Base-by-base conservation (phyloP, 2,797 vertebrate species). In the Sitta carolinensis region DNA sequence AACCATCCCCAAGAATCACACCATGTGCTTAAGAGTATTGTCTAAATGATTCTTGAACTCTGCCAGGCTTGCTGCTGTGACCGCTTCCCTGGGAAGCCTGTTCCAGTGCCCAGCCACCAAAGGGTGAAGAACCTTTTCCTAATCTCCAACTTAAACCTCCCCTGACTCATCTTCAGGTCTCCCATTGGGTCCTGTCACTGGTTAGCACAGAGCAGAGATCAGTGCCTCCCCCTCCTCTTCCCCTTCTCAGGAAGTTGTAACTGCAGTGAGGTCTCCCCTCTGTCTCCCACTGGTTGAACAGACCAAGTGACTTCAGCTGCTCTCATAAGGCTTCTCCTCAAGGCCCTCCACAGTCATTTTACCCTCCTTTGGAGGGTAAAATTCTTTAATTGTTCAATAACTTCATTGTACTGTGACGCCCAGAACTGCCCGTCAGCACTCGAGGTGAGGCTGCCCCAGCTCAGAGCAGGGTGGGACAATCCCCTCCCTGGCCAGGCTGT, bases 131-230 rank as follows among this genome's bases (percentile, higher is more conserved):
- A 6, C 0, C 2, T 38, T 32, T 19, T 38, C n/a, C 38, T 45
- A 15, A 20, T 67, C 51, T n/a, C 15, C 8, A 10, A 3, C 5
- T 10, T 9, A 18, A 51, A 36, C 15, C 8, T 43, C 7, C 10
- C 27, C 22, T 19, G 23, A 51, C 18, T 3, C 27, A 43, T 1
- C 18, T 67, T 27, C 19, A 38, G 23, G 19, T 18, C 1, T 74
- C 9, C 12, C 21, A 17, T 66, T 0, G 0, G 2, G 3, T 51
- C 4, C 17, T 42, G 43, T 51, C 27, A 26, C 18, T 6, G 7
- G 9, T 50, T 36, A 58, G 10, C 19, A 40, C 15, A 48, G 19
- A 16, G 10, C 2, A 18, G 30, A 66, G 21, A 43, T 32, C 26
- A 27, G 5, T 10, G 12, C 1, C 7, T 30, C 14, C 3, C 3